Percentiles rank a stretch among this genome's conserved stretches.
Evolutionary conservation across 2,888 invertebrate species (phyloP).

Genomic region (Nematopogon swammerdamellus): DNA sequence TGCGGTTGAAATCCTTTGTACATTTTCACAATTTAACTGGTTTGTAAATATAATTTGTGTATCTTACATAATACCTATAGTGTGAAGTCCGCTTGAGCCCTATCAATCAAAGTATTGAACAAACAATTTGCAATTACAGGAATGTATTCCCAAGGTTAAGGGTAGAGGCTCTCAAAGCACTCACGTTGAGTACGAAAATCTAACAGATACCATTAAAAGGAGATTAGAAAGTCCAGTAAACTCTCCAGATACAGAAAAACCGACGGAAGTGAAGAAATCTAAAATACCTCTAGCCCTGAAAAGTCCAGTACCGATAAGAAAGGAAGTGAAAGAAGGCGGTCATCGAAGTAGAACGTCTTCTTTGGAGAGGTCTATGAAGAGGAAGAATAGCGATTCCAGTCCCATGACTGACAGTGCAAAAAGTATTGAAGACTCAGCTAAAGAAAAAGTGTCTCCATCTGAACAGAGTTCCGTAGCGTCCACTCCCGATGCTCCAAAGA

Average conservation of each 20-base stretch:
- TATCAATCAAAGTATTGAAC: not conserved
- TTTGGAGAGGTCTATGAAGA: conserved; percentile 18
- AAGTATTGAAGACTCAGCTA: conserved; percentile 23
- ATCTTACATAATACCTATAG: not conserved
- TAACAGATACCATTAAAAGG: conserved; percentile 63
- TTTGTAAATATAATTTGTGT: not conserved
- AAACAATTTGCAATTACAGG: not conserved
- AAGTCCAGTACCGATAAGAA: conserved; percentile 38
- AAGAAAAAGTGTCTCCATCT: conserved; percentile 13
- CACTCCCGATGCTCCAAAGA: conserved; percentile 35
- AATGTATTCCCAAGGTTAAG: not conserved
- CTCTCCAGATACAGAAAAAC: conserved; percentile 34
- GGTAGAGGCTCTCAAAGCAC: conserved; percentile 13
- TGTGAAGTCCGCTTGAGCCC: not conserved
- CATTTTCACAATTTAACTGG: not conserved
- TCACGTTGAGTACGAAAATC: conserved; percentile 51
- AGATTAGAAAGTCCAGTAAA: conserved; percentile 45
- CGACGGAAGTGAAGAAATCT: conserved; percentile 34
- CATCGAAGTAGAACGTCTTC: conserved; percentile 27
- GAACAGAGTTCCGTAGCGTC: conserved; percentile 17
- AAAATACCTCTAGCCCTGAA: conserved; percentile 40
- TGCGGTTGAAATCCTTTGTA: too few relatives aligned
- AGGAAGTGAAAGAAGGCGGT: conserved; percentile 29
- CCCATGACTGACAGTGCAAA: conserved; percentile 14
- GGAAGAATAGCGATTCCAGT: conserved; percentile 14